Percentiles rank a stretch among this genome's conserved stretches.
phyloP scores from a whole-genome alignment of 2,113 vertebrate species.

The Hystrix cristata region DNA sequence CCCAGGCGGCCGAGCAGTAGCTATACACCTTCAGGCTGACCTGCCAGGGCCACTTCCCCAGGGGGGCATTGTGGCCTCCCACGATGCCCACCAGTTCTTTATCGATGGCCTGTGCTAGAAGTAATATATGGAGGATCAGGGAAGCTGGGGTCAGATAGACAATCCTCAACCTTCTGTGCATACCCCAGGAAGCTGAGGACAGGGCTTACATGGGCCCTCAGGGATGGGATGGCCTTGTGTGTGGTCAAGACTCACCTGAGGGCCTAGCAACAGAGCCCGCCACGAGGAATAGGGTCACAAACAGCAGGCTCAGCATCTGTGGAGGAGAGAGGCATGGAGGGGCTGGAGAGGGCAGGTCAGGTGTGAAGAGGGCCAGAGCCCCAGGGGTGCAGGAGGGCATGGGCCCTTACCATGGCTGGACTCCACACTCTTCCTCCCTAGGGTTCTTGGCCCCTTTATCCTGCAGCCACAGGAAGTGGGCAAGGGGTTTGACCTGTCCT shows the following conservation, averaged over 20 bases:
- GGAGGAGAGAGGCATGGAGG: background rate
- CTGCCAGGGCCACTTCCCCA: constrained; percentile 12
- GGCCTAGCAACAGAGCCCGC: background rate
- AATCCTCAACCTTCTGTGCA: background rate
- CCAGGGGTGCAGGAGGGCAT: background rate
- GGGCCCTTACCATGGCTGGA: background rate
- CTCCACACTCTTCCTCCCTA: background rate
- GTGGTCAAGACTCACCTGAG: background rate
- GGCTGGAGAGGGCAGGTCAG: background rate
- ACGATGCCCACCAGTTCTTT: background rate
- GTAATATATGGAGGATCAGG: rapidly evolving
- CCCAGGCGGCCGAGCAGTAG: background rate
- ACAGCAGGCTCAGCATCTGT: background rate
- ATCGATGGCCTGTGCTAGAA: background rate
- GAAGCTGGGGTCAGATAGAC: background rate
- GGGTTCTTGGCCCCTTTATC: background rate
- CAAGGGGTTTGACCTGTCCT: background rate
- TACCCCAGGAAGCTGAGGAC: background rate
- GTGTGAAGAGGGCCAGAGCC: background rate
- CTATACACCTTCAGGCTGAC: background rate
- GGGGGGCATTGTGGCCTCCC: background rate
- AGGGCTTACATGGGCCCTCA: background rate
- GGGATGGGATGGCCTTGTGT: background rate
- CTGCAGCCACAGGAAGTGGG: background rate
- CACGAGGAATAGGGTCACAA: background rate